Base-by-base conservation (phyloP, 2,888 invertebrate species). In the Xanthorhoe spadicearia region DNA sequence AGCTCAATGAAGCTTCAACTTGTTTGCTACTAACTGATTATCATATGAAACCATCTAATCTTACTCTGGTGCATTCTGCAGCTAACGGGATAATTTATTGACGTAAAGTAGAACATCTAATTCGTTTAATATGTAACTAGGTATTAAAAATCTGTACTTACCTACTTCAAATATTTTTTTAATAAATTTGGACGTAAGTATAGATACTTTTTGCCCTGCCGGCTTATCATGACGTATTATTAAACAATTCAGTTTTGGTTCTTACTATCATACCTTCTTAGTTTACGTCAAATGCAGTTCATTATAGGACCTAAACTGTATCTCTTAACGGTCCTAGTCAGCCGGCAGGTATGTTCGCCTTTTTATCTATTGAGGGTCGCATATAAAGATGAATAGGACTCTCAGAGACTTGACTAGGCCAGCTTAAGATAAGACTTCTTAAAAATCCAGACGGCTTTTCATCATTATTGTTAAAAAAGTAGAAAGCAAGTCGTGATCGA, bases 401-500 rank as follows among this genome's bases (percentile, higher is more conserved):
- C 32, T 38, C 3, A 10, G 15, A 46, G 46, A 46, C n/a, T 46
- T 46, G 15, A 15, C 15, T 17, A 8, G 10, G n/a, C 32, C 2
- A 32, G 23, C n/a, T 49, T 17, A 23, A 18, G 38, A 38, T 28
- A 13, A 17, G 28, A 43, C 51, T 56, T 61, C 61, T 13, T 43
- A 28, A 48, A 51, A 35, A 38, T 58, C 10, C 49, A 54, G 51
- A 43, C 23, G 35, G 49, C 32, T 61, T 66, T 64, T 67, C 19
- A 61, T 56, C n/a, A 52, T 59, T 55, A 60, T 69, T 65, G 55
- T 64, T 56, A 77, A 73, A 80, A 79, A 83, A 83, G 83, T 86
- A 86, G 90, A 91, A 90, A 91, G 90, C 82, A 82, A 83, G 79
- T 78, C 88, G 86, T 90, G 89, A 88, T 89, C 83, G 85, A 89